Evolutionary conservation across 2,888 invertebrate genomes (phyloP), one percentile per base, ranked within the genome.

Genomic region (Cosmia trapezina): DNA sequence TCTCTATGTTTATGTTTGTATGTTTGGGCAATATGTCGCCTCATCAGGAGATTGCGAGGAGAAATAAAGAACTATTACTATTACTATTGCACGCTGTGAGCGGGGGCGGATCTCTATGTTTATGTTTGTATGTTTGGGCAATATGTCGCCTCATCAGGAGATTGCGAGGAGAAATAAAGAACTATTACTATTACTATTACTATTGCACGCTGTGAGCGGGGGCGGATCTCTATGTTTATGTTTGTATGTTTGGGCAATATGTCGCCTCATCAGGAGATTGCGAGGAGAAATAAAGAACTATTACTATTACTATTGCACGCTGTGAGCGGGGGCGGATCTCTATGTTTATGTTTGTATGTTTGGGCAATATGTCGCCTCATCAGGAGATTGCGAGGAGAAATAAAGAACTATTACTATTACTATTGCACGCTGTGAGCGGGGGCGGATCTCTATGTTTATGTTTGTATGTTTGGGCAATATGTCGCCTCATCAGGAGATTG

Each of bases 111-210:
- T 22, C n/a, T 2, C 14, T 41, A 41, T n/a, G n/a, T n/a, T n/a
- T n/a, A n/a, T n/a, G n/a, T n/a, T n/a, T n/a, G n/a, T n/a, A n/a
- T n/a, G n/a, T n/a, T n/a, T n/a, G n/a, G n/a, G n/a, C n/a, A 28
- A 28, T 28, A 28, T 28, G 37, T 7, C 59, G n/a, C 2, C 33
- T 11, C 11, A 57, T 2, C n/a, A 59, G n/a, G n/a, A n/a, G n/a
- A n/a, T n/a, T n/a, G 4, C 33, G 4, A 2, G 33, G 3, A 33
- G 33, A 3, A 4, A 33, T 33, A 2, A 33, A 4, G 33, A 4
- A n/a, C n/a, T n/a, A n/a, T n/a, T n/a, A 4, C 33, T 2, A 2
- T 4, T 3, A 2, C 2, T 33, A 2, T 3, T 2, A 3, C 2
- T 2, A 37, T 37, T 4, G 37, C 37, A 41, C 14, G 37, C n/a